Base-by-base conservation (phyloP, 2,888 invertebrate genomes). In the Mayetiola destructor region DNA sequence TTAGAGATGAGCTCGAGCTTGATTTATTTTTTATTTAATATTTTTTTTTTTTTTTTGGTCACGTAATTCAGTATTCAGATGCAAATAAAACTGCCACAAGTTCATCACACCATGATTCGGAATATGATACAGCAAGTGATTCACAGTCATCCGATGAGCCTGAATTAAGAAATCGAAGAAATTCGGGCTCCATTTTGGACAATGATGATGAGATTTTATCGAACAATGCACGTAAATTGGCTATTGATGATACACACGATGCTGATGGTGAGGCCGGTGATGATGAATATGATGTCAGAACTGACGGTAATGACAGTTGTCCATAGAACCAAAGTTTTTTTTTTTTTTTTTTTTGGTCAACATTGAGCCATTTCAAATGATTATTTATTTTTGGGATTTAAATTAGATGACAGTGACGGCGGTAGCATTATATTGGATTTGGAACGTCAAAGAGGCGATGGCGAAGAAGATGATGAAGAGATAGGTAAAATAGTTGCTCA, bases 401-500 rank as follows among this genome's bases (percentile, higher is more conserved):
- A 37, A 16, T 23, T 58, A 21, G 59, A 60, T 39, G 56, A 59
- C n/a, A 54, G 56, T 21, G 59, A 52, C 21, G 54, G 55, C 32
- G 58, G 58, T 20, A 56, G 48, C 42, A 57, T 59, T 32, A 56
- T 59, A 35, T 57, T 61, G 10, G 61, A 59, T 57, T 58, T 61
- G 42, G 82, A 84, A 63, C 73, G 81, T 58, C 83, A 80, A 64
- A 79, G 84, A 68, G 84, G 83, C 1, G 87, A 86, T 67, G 83
- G 80, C 54, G 83, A 86, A 56, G 76, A 76, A 57, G 73, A 73
- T 29, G 70, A 71, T 39, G 69, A 70, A 29, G 62, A 65, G 30
- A n/a, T n/a, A n/a, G n/a, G 82, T 81, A 61, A 75, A 78, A 1
- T n/a, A n/a, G n/a, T n/a, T n/a, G n/a, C n/a, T n/a, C n/a, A n/a